Conservation (phyloP, 2,888 invertebrate genomes). For the Drosophila bunnanda region DNA sequence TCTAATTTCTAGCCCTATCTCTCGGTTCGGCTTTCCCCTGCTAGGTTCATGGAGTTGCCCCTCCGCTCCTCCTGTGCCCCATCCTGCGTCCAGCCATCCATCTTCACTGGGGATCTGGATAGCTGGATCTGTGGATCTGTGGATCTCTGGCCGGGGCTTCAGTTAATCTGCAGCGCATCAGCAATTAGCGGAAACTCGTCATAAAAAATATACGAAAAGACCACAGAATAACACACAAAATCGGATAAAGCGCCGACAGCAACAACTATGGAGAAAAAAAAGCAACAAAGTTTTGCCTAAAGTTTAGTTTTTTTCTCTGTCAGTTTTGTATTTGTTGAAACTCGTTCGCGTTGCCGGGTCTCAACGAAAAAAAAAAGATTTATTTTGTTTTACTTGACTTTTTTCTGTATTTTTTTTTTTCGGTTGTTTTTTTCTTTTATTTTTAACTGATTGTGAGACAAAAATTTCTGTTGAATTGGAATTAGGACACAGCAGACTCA, state of each 20-base stretch:
- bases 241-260: slow-evolving; percentile 78
- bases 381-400: slow-evolving; percentile 73
- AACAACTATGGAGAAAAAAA: slow-evolving; percentile 41
- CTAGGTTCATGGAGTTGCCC: slow-evolving; percentile 14
- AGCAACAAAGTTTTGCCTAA: slow-evolving; percentile 66
- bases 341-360: slow-evolving; percentile 70
- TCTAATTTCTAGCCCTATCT: slow-evolving; percentile 5
- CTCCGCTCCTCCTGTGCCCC: slow-evolving; percentile 16
- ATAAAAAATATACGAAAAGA: slow-evolving; percentile 60
- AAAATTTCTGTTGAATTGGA: slow-evolving; percentile 80
- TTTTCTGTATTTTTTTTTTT: slow-evolving; percentile 32
- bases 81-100: slow-evolving; percentile 54
- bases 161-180: slow-evolving; percentile 80
- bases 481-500: slow-evolving; percentile 78
- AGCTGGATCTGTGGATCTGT: slow-evolving; percentile 12
- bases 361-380: slow-evolving; percentile 72
- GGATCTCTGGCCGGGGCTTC: slow-evolving; percentile 36
- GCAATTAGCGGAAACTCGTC: slow-evolving; percentile 81
- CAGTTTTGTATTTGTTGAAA: slow-evolving; percentile 51
- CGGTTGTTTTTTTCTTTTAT: slow-evolving; percentile 20
- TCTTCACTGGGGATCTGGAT: slow-evolving; percentile 31
- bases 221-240: slow-evolving; percentile 51
- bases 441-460: slow-evolving; percentile 74
- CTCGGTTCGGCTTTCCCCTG: neutral
- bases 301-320: slow-evolving; percentile 48